Base-by-base conservation (phyloP, 2,797 vertebrate genomes). In the Thalassophryne amazonica region DNA sequence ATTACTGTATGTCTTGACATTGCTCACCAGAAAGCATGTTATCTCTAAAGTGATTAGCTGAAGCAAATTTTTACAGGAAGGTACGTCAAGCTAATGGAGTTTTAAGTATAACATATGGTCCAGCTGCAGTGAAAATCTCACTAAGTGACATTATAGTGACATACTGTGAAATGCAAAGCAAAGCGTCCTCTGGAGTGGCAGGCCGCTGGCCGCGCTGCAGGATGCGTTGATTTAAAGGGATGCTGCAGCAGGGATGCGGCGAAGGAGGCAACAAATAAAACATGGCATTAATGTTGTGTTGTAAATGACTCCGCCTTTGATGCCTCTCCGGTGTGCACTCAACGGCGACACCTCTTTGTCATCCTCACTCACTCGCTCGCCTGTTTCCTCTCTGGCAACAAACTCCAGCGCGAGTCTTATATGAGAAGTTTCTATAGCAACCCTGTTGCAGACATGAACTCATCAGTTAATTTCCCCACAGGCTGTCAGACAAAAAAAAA, bases 401-500 rank as follows among this genome's bases (percentile, higher is more conserved):
- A 81, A 74, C 78, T 76, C 73, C 37, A 73, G 74, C 55, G 64
- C 35, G 56, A 80, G 64, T 81, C 75, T 64, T 78, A 75, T 62
- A 80, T 81, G 62, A 78, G 71, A 84, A 72, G 86, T 86, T 84
- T 84, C 81, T 83, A 87, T 86, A 84, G 85, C 81, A 87, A 87
- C 85, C 43, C 45, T 49, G 60, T 77, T 81, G 65, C 72, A 69
- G 51, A 65, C 62, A 49, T 80, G 82, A 77, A 71, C 76, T 80
- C 73, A 76, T 82, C 72, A 76, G 72, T 78, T 87, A 86, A 87
- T 87, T 88, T 88, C 81, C 83, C 86, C 39, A 57, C 13, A 78
- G 86, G 70, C 76, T 36, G 58, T 25, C 68, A 60, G 65, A 77
- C 66, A 68, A 69, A 74, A 60, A 74, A 70, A 66, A 69, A 76